Evolutionary conservation across 2,888 invertebrate genomes (phyloP).

Genomic region (Junonia oenone): DNA sequence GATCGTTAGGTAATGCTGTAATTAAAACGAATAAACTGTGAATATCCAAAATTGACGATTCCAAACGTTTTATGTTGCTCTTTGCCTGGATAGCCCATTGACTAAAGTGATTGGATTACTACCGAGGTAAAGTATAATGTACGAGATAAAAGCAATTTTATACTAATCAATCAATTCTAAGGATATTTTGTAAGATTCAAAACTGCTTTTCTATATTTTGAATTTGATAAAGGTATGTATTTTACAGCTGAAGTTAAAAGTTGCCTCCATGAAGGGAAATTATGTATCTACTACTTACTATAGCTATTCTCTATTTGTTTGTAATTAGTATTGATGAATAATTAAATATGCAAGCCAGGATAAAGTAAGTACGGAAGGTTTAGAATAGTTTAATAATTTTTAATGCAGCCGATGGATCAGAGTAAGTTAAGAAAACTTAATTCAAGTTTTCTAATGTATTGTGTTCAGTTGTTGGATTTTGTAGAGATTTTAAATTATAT

Average conservation of each 20-base stretch:
- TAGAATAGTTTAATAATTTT: neutral
- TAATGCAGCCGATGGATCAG: conserved; percentile 29
- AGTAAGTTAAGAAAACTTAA: conserved; percentile 10
- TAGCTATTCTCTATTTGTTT: too few relatives aligned
- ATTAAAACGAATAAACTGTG: neutral
- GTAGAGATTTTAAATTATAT: too few relatives aligned
- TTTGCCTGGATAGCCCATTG: conserved; percentile 86
- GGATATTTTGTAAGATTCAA: too few relatives aligned
- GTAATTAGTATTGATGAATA: too few relatives aligned
- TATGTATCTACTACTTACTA: too few relatives aligned
- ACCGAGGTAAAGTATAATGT: conserved; percentile 90
- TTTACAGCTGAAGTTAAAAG: too few relatives aligned
- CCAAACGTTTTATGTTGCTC: conserved; percentile 56
- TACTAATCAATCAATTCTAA: too few relatives aligned
- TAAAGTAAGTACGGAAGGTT: neutral
- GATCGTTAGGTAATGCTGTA: too few relatives aligned
- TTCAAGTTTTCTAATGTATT: neutral
- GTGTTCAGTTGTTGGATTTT: neutral
- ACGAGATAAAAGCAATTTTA: too few relatives aligned
- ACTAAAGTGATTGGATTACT: conserved; percentile 95
- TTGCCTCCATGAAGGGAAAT: too few relatives aligned
- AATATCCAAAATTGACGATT: neutral
- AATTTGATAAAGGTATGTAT: too few relatives aligned
- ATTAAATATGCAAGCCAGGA: neutral
- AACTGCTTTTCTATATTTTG: too few relatives aligned